These are phyloP conservation scores for Luperina testacea DNA, from an alignment of 2,888 invertebrate species.

Conservation along the genomic window DNA sequence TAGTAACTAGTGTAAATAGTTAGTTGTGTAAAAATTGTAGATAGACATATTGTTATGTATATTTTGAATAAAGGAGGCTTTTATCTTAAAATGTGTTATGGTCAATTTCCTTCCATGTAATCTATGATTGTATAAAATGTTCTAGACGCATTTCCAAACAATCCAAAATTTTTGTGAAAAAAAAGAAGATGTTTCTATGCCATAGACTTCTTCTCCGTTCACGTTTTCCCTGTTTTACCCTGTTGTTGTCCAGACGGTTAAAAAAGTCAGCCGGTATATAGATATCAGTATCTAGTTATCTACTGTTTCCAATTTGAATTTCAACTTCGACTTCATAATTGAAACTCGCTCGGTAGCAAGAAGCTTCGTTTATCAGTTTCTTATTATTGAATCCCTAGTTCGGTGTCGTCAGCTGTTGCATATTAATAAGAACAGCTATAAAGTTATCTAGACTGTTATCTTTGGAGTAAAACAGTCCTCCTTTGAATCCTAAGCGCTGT, in stretches of 20 bases:
- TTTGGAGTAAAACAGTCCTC: constrained; percentile 2
- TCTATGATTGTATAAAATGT: too few species aligned
- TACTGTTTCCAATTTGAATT: constrained; percentile 28
- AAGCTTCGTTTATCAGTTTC: constrained; percentile 49
- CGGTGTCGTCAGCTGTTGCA: constrained; percentile 55
- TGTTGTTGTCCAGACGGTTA: background rate
- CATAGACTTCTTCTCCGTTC: background rate
- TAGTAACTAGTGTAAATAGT: too few species aligned
- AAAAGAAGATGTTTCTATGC: background rate
- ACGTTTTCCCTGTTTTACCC: background rate
- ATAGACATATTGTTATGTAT: too few species aligned
- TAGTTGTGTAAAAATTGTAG: too few species aligned
- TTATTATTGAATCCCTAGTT: constrained; percentile 57
- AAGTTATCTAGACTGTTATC: constrained; percentile 17
- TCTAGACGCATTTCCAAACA: too few species aligned
- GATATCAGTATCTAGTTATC: background rate
- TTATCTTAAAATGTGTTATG: too few species aligned
- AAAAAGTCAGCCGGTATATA: background rate
- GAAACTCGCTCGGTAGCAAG: constrained; percentile 30
- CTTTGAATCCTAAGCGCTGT: constrained; percentile 18
- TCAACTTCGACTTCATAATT: constrained; percentile 38
- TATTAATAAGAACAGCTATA: constrained; percentile 51
- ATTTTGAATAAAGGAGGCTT: too few species aligned
- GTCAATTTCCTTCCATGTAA: too few species aligned
- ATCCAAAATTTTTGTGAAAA: too few species aligned